These are phyloP conservation scores for Netelia virgata DNA, from an alignment of 2,888 invertebrate genomes.

Conservation along the genomic window DNA sequence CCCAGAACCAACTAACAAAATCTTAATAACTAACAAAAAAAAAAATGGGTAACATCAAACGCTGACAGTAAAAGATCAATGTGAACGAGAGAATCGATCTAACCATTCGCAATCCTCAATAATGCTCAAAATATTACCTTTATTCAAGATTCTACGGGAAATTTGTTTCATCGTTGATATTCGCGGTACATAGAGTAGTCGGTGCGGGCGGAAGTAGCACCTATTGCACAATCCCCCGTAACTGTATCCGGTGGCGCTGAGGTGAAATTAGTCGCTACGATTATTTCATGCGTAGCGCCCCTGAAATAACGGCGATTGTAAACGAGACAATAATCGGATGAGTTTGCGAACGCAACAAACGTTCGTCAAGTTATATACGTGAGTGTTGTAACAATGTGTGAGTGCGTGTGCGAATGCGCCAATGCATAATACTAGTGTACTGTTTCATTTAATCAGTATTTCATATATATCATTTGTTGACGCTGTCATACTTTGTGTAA, in stretches of 20 bases:
- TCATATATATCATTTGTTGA: slow-evolving; percentile 83
- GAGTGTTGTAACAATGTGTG: slow-evolving; percentile 49
- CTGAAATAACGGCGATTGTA: neutral
- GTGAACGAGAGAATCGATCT: too few relatives aligned
- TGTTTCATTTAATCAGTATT: slow-evolving; percentile 79
- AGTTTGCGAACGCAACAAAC: slow-evolving; percentile 24
- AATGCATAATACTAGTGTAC: slow-evolving; percentile 79
- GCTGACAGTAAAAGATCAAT: too few relatives aligned
- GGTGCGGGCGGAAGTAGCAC: neutral
- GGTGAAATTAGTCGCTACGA: neutral
- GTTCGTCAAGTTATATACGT: slow-evolving; percentile 25
- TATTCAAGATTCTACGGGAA: neutral
- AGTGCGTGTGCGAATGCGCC: slow-evolving; percentile 77
- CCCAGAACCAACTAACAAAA: too few relatives aligned
- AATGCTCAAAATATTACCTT: neutral
- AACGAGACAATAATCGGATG: neutral
- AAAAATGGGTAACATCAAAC: too few relatives aligned
- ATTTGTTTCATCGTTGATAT: neutral
- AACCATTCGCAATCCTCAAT: too few relatives aligned
- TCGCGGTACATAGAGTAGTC: neutral
- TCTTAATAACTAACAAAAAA: too few relatives aligned
- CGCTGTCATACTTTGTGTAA: slow-evolving; percentile 80
- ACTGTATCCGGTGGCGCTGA: neutral
- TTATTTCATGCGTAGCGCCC: neutral
- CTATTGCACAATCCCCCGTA: neutral